These are phyloP conservation scores for Tenrec ecaudatus DNA, from an alignment of 2,113 vertebrate genomes.

Conservation along the genomic window DNA sequence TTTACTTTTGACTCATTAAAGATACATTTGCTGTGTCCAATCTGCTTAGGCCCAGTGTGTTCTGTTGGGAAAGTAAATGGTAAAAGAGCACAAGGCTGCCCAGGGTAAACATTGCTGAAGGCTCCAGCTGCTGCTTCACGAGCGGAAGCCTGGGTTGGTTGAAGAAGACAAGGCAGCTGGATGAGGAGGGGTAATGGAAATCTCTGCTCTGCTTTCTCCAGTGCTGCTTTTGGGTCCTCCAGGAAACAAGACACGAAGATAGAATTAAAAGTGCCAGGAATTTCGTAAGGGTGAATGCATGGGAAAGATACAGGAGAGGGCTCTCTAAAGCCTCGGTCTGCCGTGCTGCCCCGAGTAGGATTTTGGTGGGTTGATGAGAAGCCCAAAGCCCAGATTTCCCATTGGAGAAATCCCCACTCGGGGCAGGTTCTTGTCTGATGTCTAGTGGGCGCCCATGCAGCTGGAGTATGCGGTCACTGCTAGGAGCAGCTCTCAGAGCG, in stretches of 20 bases:
- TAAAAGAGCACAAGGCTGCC: conserved; percentile 41
- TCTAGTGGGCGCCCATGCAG: neutral
- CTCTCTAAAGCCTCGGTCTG: no score
- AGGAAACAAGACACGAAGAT: neutral
- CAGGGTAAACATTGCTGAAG: conserved; percentile 40
- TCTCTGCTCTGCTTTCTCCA: neutral
- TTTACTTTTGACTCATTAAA: conserved; percentile 69
- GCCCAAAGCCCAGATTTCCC: neutral
- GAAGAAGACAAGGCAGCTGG: neutral
- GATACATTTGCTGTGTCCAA: conserved; percentile 57
- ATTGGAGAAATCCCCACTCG: neutral
- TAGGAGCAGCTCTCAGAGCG: neutral
- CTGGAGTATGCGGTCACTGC: neutral
- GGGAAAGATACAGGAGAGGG: neutral
- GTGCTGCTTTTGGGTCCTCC: neutral
- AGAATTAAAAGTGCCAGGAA: neutral
- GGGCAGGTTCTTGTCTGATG: neutral
- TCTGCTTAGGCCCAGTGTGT: conserved; percentile 7
- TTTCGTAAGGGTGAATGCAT: neutral
- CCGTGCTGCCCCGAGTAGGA: neutral
- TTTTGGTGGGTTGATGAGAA: neutral
- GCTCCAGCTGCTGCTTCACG: conserved; percentile 41
- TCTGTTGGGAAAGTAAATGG: conserved; percentile 72
- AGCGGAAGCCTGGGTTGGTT: neutral
- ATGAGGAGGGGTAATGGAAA: neutral